These are phyloP conservation scores for Metopia argyrocephala DNA, from an alignment of 2,888 invertebrate genomes.

Conservation along the genomic window DNA sequence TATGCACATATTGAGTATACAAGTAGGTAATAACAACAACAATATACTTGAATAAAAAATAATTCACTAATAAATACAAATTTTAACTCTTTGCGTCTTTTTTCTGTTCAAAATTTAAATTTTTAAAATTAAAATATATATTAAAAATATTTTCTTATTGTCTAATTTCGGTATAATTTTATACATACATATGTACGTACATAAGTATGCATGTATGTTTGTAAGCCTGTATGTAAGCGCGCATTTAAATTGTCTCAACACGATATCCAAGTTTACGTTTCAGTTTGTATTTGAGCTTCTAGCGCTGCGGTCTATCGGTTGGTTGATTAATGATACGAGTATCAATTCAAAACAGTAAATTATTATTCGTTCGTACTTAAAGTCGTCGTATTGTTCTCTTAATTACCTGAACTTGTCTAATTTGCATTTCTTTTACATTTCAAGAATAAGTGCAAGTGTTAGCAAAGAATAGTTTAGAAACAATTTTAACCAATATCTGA, in stretches of 20 bases:
- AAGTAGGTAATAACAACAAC: neutral
- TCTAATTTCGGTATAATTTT: no score
- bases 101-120: constrained; percentile 41
- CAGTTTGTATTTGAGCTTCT: constrained; percentile 44
- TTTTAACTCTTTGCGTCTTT: neutral
- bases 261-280: constrained; percentile 41
- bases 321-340: constrained; percentile 14
- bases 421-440: neutral
- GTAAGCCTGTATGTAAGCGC: no score
- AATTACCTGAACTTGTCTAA: neutral
- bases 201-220: no score
- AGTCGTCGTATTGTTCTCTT: neutral
- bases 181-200: no score
- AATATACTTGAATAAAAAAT: neutral
- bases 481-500: no score
- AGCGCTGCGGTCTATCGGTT: constrained; percentile 40
- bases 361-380: neutral
- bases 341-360: constrained; percentile 13
- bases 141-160: no score
- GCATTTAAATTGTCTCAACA: neutral
- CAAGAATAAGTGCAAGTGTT: constrained; percentile 7
- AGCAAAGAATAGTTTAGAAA: no score
- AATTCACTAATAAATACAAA: neutral
- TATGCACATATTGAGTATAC: no score
- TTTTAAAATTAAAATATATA: constrained; percentile 24